Percentiles rank a stretch among this genome's conserved stretches.
Evolutionary conservation across 1,140 invertebrate species (phyloP).

Genomic region (Hycleus cichorii): DNA sequence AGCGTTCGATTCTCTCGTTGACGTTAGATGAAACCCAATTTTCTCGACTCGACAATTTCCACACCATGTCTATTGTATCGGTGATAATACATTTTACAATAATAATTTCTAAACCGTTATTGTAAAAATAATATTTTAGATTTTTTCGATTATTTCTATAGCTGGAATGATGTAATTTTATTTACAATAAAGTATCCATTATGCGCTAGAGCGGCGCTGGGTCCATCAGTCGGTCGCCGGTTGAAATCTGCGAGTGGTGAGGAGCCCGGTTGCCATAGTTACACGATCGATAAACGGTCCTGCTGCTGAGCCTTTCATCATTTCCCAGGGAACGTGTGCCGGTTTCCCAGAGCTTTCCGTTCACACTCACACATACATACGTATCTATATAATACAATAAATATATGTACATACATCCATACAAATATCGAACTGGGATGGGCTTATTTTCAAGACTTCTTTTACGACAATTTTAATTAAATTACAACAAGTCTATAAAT

Average conservation of each 20-base stretch:
- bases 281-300: constrained; percentile 31
- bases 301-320: constrained; percentile 26
- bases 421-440: constrained; percentile 17
- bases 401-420: background rate
- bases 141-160: too few species aligned
- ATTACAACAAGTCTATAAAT: background rate
- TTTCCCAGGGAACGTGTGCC: constrained; percentile 27
- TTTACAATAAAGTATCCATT: constrained; percentile 6
- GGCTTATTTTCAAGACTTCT: constrained; percentile 19
- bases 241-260: constrained; percentile 22
- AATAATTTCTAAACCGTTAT: too few species aligned
- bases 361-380: background rate
- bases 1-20: too few species aligned
- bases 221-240: constrained; percentile 17
- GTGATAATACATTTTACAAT: too few species aligned
- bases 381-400: too few species aligned
- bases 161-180: too few species aligned
- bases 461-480: constrained; percentile 9
- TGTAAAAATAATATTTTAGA: too few species aligned
- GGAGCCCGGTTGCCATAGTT: constrained; percentile 22
- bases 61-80: too few species aligned
- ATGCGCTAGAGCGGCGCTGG: constrained; percentile 12
- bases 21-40: too few species aligned
- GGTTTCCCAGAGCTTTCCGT: constrained; percentile 23
- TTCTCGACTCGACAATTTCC: too few species aligned